These are phyloP conservation scores for Chascanopsetta lugubris DNA, from an alignment of 2,113 vertebrate genomes.

Conservation along the genomic window DNA sequence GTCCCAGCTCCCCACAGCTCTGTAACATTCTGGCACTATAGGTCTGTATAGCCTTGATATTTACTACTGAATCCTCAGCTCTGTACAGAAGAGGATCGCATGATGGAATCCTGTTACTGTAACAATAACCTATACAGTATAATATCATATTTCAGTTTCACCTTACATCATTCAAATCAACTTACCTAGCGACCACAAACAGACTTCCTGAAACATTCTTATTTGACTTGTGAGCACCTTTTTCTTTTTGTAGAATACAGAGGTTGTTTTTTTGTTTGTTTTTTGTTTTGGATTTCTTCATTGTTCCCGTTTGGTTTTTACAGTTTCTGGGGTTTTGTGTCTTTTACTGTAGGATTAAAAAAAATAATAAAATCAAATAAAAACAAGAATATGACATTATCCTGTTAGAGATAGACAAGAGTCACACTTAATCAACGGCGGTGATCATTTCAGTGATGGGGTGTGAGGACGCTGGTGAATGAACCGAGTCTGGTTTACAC, in stretches of 20 bases:
- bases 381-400: constrained; percentile 55
- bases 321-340: constrained; percentile 81
- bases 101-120: constrained; percentile 87
- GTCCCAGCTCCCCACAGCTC: constrained; percentile 57
- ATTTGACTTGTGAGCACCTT: constrained; percentile 69
- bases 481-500: constrained; percentile 75
- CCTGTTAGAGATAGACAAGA: constrained; percentile 66
- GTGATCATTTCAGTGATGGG: constrained; percentile 58
- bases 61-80: constrained; percentile 91
- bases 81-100: constrained; percentile 84
- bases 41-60: constrained; percentile 85
- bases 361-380: no score
- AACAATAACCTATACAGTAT: constrained; percentile 93
- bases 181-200: constrained; percentile 63
- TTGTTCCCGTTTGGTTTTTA: constrained; percentile 76
- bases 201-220: constrained; percentile 52
- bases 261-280: no score
- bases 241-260: constrained; percentile 69
- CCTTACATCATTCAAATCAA: constrained; percentile 67
- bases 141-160: constrained; percentile 84
- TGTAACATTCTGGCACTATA: constrained; percentile 71
- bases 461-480: constrained; percentile 65
- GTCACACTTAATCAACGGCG: constrained; percentile 54
- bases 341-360: constrained; percentile 72
- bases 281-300: no score